Percentiles rank a stretch among this genome's conserved stretches.
These are phyloP conservation scores for Ophonus ardosiacus DNA, from an alignment of 2,888 invertebrate species.

Conservation along the genomic window DNA sequence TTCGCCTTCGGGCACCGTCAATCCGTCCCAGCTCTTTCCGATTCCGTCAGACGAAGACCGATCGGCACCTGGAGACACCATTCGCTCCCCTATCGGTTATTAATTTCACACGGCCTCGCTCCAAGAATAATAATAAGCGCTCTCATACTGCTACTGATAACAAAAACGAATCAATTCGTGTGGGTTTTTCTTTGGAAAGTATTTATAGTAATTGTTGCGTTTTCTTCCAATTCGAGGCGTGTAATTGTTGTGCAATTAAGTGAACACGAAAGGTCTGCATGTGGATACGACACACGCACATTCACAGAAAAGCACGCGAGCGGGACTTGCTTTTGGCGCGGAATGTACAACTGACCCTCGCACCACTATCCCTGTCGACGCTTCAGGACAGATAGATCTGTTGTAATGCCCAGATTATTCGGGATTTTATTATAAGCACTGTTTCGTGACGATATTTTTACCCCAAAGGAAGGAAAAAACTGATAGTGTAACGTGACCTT, in stretches of 20 bases:
- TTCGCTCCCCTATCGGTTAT: constrained; percentile 47
- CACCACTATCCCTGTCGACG: constrained; percentile 22
- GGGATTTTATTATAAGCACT: constrained; percentile 59
- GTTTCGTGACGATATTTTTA: constrained; percentile 51
- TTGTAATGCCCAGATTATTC: constrained; percentile 56
- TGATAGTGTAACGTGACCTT: neutral
- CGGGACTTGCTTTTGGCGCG: constrained; percentile 1
- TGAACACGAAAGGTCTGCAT: constrained; percentile 56
- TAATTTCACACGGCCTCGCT: constrained; percentile 45
- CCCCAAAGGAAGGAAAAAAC: neutral
- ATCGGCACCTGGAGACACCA: constrained; percentile 36
- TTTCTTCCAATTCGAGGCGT: constrained; percentile 58
- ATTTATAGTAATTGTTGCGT: constrained; percentile 59
- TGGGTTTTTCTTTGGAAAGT: constrained; percentile 49
- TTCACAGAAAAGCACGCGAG: constrained; percentile 7
- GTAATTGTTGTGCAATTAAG: constrained; percentile 61
- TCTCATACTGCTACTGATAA: neutral
- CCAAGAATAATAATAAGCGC: constrained; percentile 22
- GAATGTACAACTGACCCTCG: constrained; percentile 38
- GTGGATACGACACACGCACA: constrained; percentile 40
- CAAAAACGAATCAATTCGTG: constrained; percentile 45
- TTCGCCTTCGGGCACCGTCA: constrained; percentile 48
- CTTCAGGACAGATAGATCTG: constrained; percentile 49
- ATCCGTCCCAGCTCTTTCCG: constrained; percentile 49
- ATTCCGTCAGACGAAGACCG: constrained; percentile 39